Evolutionary conservation across 1,140 invertebrate species (phyloP).

Genomic region (Holotrichia oblita): DNA sequence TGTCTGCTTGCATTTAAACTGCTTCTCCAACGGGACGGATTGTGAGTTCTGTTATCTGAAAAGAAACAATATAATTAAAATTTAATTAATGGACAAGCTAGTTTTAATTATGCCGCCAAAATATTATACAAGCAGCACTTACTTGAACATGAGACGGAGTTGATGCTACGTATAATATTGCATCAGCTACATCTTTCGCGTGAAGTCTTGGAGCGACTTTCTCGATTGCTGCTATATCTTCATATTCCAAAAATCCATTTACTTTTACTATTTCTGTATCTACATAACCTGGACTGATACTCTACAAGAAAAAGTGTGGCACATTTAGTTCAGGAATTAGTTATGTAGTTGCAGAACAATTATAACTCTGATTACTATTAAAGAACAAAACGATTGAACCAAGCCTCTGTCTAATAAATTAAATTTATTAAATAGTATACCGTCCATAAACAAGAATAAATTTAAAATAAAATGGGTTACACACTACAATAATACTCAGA

Average conservation of each 20-base stretch:
- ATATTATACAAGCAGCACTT: conserved; percentile 10
- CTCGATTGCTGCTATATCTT: conserved; percentile 23
- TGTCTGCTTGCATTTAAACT: neutral
- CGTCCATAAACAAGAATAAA: neutral
- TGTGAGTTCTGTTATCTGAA: conserved; percentile 28
- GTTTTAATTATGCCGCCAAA: too few relatives aligned
- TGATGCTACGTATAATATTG: conserved; percentile 66
- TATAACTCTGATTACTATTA: too few relatives aligned
- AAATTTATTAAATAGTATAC: too few relatives aligned
- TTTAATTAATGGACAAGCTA: neutral
- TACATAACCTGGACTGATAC: conserved; percentile 48
- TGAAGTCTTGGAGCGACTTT: conserved; percentile 58
- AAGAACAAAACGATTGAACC: too few relatives aligned
- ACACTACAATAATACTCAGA: too few relatives aligned
- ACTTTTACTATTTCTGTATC: conserved; percentile 42
- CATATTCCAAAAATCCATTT: conserved; percentile 41
- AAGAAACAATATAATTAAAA: conserved; percentile 7
- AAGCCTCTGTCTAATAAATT: too few relatives aligned
- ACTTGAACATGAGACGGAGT: conserved; percentile 72
- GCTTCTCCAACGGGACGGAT: conserved; percentile 26
- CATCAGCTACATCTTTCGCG: conserved; percentile 66
- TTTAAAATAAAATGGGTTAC: too few relatives aligned
- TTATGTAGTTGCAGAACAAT: too few relatives aligned
- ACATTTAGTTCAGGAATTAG: too few relatives aligned
- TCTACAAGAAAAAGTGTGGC: conserved; percentile 46